phyloP scores from a whole-genome alignment of 92 coral and sea anemone species.

The Palythoa heliodiscus region DNA sequence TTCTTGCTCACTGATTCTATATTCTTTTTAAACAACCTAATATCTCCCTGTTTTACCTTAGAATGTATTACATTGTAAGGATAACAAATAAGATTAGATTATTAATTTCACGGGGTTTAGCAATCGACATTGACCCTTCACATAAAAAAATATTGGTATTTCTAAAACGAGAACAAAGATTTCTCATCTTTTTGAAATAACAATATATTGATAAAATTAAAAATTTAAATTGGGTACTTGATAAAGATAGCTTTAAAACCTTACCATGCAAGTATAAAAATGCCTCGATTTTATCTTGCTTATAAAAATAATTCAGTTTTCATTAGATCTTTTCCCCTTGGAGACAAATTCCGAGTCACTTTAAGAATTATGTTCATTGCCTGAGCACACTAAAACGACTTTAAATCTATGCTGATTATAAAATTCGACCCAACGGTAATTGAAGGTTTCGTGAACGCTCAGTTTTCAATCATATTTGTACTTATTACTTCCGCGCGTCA shows the following conservation, averaged over 20 bases:
- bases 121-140: background rate
- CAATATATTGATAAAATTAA: background rate
- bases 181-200: background rate
- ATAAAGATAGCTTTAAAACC: background rate
- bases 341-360: background rate
- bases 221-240: conserved; percentile 2
- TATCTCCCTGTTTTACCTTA: no score
- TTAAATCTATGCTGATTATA: background rate
- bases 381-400: background rate
- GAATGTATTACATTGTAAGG: no score
- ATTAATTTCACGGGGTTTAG: background rate
- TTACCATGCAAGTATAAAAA: background rate
- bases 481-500: background rate
- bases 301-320: no score
- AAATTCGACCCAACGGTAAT: background rate
- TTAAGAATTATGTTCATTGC: background rate
- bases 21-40: no score
- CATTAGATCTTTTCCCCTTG: background rate
- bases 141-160: background rate
- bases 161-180: background rate
- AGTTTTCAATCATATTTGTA: background rate
- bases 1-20: no score
- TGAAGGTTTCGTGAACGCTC: background rate
- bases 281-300: no score
- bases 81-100: no score